These are phyloP conservation scores for Mythimna ferrago DNA, from an alignment of 2,888 invertebrate genomes.

Conservation along the genomic window DNA sequence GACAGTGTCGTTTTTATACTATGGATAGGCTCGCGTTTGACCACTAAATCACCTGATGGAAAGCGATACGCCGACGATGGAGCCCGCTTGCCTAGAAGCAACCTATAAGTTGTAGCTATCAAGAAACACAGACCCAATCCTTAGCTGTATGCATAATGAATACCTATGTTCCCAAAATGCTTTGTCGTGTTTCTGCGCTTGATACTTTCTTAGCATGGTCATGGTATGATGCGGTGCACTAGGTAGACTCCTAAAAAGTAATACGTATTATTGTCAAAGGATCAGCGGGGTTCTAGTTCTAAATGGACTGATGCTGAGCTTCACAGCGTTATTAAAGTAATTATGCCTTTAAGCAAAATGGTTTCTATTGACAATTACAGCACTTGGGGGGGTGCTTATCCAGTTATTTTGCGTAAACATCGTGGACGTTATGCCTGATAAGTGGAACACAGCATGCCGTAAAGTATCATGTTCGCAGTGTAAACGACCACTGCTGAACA, in stretches of 20 bases:
- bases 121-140: too few relatives aligned
- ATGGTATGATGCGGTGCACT: too few relatives aligned
- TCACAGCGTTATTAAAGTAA: conserved; percentile 46
- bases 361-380: conserved; percentile 15
- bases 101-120: too few relatives aligned
- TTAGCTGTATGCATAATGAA: too few relatives aligned
- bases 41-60: too few relatives aligned
- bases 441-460: background rate
- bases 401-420: background rate
- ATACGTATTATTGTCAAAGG: conserved; percentile 30
- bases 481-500: background rate
- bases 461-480: background rate
- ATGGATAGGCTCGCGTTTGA: too few relatives aligned
- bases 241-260: background rate
- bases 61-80: too few relatives aligned
- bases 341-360: conserved; percentile 18
- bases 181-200: too few relatives aligned
- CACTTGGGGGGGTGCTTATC: conserved; percentile 1
- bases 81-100: too few relatives aligned
- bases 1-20: too few relatives aligned
- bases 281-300: conserved; percentile 41
- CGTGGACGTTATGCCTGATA: background rate
- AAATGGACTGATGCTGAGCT: conserved; percentile 47
- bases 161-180: too few relatives aligned
- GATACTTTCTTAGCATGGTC: too few relatives aligned